A percentile compares a stretch with the other conserved stretches of the same genome.
phyloP scores from a whole-genome alignment of 2,113 vertebrate genomes.

The Oreocharis arfaki region DNA sequence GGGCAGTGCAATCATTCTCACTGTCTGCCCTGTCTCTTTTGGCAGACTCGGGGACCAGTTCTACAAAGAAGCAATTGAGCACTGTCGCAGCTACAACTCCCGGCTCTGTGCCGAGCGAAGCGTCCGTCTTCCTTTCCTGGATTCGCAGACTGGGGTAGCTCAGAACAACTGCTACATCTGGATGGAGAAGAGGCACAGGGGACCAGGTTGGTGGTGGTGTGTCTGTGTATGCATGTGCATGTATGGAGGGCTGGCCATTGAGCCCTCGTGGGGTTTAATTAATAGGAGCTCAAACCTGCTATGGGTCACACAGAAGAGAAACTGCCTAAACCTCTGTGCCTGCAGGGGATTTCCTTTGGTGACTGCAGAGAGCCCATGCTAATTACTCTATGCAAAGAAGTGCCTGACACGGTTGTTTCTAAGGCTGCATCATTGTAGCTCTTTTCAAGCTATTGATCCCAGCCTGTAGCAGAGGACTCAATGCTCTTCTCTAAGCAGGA shows the following conservation, averaged over 20 bases:
- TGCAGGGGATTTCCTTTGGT: conserved; percentile 47
- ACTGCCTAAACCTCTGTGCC: conserved; percentile 37
- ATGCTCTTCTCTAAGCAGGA: not conserved
- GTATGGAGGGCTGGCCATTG: not conserved
- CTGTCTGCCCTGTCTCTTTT: not conserved
- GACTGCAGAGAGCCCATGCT: conserved; percentile 20
- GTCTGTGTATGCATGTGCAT: not conserved
- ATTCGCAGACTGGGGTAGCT: conserved; percentile 94
- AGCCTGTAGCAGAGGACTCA: not conserved
- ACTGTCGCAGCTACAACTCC: conserved; percentile 96
- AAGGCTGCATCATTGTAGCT: not conserved
- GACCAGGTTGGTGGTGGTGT: conserved; percentile 78
- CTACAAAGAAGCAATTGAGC: conserved; percentile 97
- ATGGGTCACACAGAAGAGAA: conserved; percentile 26
- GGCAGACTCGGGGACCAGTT: conserved; percentile 94
- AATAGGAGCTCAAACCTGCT: conserved; percentile 20
- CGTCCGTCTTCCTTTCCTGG: conserved; percentile 93
- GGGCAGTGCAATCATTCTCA: not conserved
- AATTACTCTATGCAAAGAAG: conserved; percentile 21
- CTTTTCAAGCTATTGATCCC: conserved; percentile 26
- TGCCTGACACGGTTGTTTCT: conserved; percentile 5
- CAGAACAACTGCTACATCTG: conserved; percentile 99
- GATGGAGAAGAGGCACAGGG: conserved; percentile 97
- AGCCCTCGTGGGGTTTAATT: conserved; percentile 47
- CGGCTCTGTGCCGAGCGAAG: conserved; percentile 93